Percentiles rank a stretch among this genome's conserved stretches.
Conservation (phyloP, 2,888 invertebrate species). For the Nephrocerus scutellatus region DNA sequence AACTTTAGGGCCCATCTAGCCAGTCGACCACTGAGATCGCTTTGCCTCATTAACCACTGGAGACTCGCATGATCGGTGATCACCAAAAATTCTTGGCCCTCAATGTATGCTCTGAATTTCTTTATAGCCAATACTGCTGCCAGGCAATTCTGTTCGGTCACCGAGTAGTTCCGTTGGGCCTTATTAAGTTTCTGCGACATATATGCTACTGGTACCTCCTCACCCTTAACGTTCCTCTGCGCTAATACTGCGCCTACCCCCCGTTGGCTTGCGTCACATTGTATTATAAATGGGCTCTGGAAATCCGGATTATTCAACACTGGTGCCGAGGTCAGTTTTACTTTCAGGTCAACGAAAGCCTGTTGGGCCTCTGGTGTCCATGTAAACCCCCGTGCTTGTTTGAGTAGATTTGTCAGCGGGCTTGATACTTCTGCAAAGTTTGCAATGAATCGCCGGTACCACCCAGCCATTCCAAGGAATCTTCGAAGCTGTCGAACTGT, state of each 20-base stretch:
- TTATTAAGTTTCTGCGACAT: conserved; percentile 6
- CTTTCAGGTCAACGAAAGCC: conserved; percentile 6
- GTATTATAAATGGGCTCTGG: conserved; percentile 6
- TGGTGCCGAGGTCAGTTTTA: conserved; percentile 6
- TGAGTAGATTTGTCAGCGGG: conserved; percentile 8
- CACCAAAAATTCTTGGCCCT: conserved; percentile 17
- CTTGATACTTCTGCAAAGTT: conserved; percentile 11
- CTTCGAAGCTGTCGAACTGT: conserved; percentile 10
- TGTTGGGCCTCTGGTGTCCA: conserved; percentile 5
- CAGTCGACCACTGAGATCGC: conserved; percentile 26
- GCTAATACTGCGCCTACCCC: conserved; percentile 8
- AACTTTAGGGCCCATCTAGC: conserved; percentile 27
- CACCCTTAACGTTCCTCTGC: conserved; percentile 4
- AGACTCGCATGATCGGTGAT: conserved; percentile 29
- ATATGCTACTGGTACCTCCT: conserved; percentile 4
- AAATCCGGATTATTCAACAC: conserved; percentile 12
- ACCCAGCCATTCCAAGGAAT: conserved; percentile 21
- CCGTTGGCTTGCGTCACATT: conserved; percentile 12
- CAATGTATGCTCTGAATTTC: conserved; percentile 17
- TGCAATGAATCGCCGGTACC: conserved; percentile 12
- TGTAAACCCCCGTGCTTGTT: neutral
- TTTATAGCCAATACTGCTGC: conserved; percentile 10
- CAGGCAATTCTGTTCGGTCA: conserved; percentile 14
- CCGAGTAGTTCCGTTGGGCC: conserved; percentile 10
- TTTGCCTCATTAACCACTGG: conserved; percentile 28